These are phyloP conservation scores for Monarcha castaneiventris DNA, from an alignment of 2,113 vertebrate genomes.

Conservation along the genomic window DNA sequence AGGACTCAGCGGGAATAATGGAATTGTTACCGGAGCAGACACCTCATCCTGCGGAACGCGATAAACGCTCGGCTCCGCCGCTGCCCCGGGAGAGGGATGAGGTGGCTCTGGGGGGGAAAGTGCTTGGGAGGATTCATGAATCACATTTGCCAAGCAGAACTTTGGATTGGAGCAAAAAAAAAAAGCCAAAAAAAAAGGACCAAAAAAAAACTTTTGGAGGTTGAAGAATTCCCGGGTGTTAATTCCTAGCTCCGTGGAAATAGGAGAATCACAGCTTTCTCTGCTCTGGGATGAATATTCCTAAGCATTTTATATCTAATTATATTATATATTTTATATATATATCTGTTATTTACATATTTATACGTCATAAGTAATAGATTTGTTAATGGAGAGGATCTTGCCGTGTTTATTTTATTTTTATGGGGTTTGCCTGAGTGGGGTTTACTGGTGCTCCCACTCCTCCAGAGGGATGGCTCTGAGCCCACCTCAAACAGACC, in stretches of 20 bases:
- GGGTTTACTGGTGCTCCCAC: neutral
- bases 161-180: neutral
- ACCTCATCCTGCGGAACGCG: conserved; percentile 20
- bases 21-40: conserved; percentile 27
- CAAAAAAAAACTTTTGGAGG: neutral
- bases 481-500: neutral
- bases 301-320: neutral
- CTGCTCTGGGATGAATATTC: neutral
- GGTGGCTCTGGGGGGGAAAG: conserved; percentile 12
- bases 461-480: neutral
- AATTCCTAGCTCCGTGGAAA: neutral
- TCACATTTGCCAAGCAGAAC: neutral
- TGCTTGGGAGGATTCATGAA: conserved; percentile 9
- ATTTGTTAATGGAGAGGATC: neutral
- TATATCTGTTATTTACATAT: too few species aligned
- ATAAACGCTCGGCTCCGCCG: neutral
- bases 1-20: conserved; percentile 54
- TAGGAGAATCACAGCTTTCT: neutral
- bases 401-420: neutral
- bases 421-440: neutral
- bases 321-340: neutral
- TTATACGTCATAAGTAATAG: neutral
- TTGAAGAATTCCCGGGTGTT: neutral
- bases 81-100: neutral
- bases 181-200: neutral